Percentiles rank a stretch among this genome's conserved stretches.
phyloP scores from a whole-genome alignment of 2,797 vertebrate genomes.

The Telmatherina bonti region DNA sequence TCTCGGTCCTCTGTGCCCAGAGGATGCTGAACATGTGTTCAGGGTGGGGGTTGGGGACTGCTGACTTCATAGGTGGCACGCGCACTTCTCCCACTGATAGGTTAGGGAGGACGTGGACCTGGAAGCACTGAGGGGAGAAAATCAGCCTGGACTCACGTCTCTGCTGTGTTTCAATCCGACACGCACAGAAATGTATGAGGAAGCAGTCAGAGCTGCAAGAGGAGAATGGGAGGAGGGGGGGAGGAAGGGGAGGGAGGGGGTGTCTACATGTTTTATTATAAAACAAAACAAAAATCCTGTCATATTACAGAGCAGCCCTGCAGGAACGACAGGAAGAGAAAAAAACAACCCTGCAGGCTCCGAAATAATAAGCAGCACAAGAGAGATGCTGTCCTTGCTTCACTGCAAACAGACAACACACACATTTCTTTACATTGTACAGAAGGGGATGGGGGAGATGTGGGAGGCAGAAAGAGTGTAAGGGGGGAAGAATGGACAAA shows the following conservation, averaged over 20 bases:
- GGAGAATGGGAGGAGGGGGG: not conserved
- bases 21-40: slow-evolving; percentile 81
- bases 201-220: not conserved
- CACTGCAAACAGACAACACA: slow-evolving; percentile 27
- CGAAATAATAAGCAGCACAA: slow-evolving; percentile 12
- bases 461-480: slow-evolving; percentile 42
- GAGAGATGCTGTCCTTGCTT: slow-evolving; percentile 19
- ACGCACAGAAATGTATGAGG: not conserved
- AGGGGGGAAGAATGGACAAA: slow-evolving; percentile 31
- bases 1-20: slow-evolving; percentile 71
- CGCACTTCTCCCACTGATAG: slow-evolving; percentile 58
- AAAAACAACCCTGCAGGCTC: slow-evolving; percentile 14
- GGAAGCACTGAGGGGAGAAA: slow-evolving; percentile 19
- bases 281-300: not conserved
- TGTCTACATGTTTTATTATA: not conserved
- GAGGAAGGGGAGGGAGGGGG: too few relatives aligned
- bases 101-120: slow-evolving; percentile 39
- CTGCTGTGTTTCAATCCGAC: slow-evolving; percentile 27
- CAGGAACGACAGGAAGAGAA: not conserved
- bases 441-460: slow-evolving; percentile 30
- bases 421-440: slow-evolving; percentile 33
- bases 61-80: slow-evolving; percentile 77
- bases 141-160: slow-evolving; percentile 22
- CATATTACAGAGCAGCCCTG: not conserved
- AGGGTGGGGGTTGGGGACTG: slow-evolving; percentile 75